Evolutionary conservation across 2,888 invertebrate genomes (phyloP).

Genomic region (Minunthozetes semirufus): DNA sequence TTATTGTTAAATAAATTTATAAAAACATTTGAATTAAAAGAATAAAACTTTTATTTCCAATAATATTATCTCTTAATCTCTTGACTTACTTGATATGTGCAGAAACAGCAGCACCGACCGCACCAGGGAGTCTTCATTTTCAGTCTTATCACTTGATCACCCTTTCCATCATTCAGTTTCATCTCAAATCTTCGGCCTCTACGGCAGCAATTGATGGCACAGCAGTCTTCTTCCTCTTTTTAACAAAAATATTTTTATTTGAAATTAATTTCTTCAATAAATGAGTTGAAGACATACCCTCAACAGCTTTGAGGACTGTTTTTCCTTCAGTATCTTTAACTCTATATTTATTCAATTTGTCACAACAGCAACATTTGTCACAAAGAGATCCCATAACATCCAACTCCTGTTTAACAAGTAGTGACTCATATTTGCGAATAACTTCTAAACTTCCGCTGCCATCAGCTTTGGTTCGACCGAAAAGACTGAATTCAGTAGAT

Average conservation of each 20-base stretch:
- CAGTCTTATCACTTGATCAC: no score
- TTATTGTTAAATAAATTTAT: background rate
- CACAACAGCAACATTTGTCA: background rate
- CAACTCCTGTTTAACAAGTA: background rate
- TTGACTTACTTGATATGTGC: background rate
- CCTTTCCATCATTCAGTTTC: background rate
- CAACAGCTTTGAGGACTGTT: background rate
- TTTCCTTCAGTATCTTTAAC: background rate
- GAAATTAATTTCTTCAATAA: background rate
- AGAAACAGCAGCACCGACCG: background rate
- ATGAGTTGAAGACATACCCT: background rate
- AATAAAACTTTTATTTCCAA: no score
- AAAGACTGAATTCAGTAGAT: background rate
- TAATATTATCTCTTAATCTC: background rate
- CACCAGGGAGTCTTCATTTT: background rate
- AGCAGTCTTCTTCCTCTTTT: background rate
- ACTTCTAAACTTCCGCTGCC: background rate
- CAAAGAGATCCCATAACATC: background rate
- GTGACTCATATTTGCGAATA: background rate
- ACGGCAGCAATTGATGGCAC: background rate
- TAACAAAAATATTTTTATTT: background rate
- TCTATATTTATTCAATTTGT: conserved; percentile 5
- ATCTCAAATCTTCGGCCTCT: background rate
- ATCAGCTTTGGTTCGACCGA: background rate
- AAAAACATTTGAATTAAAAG: no score